These are phyloP conservation scores for Aphaenogaster ashmeadi DNA, from an alignment of 1,140 invertebrate species.

Conservation along the genomic window DNA sequence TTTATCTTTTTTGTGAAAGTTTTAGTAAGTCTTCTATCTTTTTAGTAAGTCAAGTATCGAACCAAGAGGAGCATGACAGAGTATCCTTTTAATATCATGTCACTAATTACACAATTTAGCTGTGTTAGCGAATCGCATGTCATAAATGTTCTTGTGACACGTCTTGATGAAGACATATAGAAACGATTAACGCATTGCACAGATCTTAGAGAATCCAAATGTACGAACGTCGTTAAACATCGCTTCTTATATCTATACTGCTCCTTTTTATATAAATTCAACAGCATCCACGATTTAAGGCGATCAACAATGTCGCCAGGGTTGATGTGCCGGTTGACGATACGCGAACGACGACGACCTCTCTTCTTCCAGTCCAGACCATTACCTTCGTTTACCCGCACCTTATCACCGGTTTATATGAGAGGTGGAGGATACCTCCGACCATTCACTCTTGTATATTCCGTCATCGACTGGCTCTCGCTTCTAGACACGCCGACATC, in stretches of 20 bases:
- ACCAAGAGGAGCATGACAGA: background rate
- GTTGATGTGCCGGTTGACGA: slow-evolving; percentile 43
- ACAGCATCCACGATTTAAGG: background rate
- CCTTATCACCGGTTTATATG: slow-evolving; percentile 78
- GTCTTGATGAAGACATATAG: background rate
- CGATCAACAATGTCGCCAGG: background rate
- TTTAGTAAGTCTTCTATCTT: no score
- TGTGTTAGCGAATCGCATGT: background rate
- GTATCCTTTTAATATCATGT: background rate
- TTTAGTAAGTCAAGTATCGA: background rate
- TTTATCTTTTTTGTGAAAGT: background rate
- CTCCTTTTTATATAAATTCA: slow-evolving; percentile 18
- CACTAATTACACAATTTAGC: background rate
- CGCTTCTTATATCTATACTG: background rate
- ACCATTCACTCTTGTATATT: slow-evolving; percentile 39
- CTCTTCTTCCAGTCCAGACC: slow-evolving; percentile 77
- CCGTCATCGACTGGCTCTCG: slow-evolving; percentile 43
- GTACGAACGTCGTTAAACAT: background rate
- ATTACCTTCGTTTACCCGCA: slow-evolving; percentile 80
- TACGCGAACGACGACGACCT: slow-evolving; percentile 59
- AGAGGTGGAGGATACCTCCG: background rate
- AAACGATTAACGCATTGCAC: background rate
- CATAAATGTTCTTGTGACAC: background rate
- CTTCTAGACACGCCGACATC: slow-evolving; percentile 56
- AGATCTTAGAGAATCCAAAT: background rate